Percentiles rank a stretch among this genome's conserved stretches.
Conservation (phyloP, 2,797 vertebrate genomes). For the Tokudaia tokunoshimensis region DNA sequence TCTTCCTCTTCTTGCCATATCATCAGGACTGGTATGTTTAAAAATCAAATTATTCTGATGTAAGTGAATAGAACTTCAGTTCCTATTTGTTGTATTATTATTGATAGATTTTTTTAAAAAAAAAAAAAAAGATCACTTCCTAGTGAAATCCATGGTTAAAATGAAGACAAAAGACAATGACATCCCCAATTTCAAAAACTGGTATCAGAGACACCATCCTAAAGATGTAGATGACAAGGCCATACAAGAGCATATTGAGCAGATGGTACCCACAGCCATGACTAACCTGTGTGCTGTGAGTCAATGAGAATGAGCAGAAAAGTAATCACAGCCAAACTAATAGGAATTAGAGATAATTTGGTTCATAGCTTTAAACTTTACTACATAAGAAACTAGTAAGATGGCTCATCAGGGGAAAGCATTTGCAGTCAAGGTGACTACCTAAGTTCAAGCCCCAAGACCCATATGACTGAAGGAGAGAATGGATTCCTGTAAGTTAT, state of each 20-base stretch:
- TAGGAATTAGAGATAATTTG: not conserved
- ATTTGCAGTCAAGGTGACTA: too few relatives aligned
- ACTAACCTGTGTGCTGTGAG: constrained; percentile 4
- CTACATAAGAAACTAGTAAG: not conserved
- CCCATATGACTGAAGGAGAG: not conserved
- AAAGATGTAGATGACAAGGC: not conserved
- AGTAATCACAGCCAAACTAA: not conserved
- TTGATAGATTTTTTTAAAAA: not conserved
- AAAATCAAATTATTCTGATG: constrained; percentile 45
- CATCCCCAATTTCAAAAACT: not conserved
- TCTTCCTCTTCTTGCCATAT: not conserved
- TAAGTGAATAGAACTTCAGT: not conserved
- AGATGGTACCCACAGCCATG: not conserved
- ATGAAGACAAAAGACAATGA: constrained; percentile 27
- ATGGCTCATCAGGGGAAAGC: not conserved
- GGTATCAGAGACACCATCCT: not conserved
- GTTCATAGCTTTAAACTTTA: constrained; percentile 37
- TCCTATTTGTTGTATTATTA: not conserved
- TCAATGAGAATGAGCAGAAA: not conserved
- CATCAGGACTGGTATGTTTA: constrained; percentile 27
- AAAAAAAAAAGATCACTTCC: not conserved
- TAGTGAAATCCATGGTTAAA: not conserved
- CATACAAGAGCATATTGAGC: not conserved
- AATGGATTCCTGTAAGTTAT: not conserved
- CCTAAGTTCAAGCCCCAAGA: not conserved